phyloP scores from a whole-genome alignment of 2,888 invertebrate species.

The Desoria tigrina region DNA sequence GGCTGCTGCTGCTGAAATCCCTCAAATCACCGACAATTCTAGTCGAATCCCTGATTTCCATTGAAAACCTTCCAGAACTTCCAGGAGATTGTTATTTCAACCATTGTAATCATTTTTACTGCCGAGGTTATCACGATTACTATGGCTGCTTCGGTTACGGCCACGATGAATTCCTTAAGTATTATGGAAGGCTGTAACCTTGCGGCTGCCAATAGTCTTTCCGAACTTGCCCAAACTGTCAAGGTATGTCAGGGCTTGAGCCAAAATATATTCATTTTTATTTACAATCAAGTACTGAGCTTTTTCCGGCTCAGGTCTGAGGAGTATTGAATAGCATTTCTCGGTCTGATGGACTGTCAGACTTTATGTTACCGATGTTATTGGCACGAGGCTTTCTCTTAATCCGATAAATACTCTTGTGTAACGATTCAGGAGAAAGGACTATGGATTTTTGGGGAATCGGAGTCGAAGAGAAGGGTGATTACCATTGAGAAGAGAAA shows the following conservation, averaged over 20 bases:
- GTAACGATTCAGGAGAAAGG: constrained; percentile 31
- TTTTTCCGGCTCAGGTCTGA: too few species aligned
- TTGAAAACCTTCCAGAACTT: too few species aligned
- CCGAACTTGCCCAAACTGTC: constrained; percentile 43
- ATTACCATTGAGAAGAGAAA: constrained; percentile 83
- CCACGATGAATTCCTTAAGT: constrained; percentile 30
- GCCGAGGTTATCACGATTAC: not conserved
- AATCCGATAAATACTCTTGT: too few species aligned
- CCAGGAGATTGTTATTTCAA: too few species aligned
- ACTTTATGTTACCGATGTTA: not conserved
- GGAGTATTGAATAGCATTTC: too few species aligned
- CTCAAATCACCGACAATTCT: too few species aligned
- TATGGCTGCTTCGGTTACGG: constrained; percentile 19
- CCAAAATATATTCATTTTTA: not conserved
- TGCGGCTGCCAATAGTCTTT: constrained; percentile 39
- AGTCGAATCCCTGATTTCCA: too few species aligned
- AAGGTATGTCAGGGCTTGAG: constrained; percentile 23
- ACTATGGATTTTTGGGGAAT: constrained; percentile 53
- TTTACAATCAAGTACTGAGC: too few species aligned
- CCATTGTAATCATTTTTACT: not conserved
- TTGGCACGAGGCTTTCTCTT: too few species aligned
- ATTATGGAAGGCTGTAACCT: constrained; percentile 39
- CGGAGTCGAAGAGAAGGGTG: constrained; percentile 68
- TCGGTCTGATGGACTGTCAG: not conserved
- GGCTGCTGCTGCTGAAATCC: too few species aligned